These are phyloP conservation scores for Prunella strophiata DNA, from an alignment of 2,797 vertebrate genomes.

Conservation along the genomic window DNA sequence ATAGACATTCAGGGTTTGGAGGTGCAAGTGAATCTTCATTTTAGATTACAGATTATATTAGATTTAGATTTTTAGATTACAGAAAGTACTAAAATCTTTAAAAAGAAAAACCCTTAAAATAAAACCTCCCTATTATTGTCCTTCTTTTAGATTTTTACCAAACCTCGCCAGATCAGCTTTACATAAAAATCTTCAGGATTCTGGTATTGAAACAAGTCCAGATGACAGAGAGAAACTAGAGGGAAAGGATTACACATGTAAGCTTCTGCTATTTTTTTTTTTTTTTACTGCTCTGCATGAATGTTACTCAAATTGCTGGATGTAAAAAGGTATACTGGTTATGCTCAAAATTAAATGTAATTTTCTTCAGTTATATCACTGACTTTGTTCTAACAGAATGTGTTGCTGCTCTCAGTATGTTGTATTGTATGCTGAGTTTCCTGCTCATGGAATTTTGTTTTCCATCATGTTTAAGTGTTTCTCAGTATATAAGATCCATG, in stretches of 20 bases:
- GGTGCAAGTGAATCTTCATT: background rate
- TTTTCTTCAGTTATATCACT: background rate
- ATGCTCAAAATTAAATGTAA: background rate
- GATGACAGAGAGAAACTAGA: conserved; percentile 64
- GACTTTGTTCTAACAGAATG: background rate
- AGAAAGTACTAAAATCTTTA: background rate
- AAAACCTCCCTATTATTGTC: background rate
- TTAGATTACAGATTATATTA: background rate
- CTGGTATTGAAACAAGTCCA: conserved; percentile 76
- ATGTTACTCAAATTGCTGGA: background rate
- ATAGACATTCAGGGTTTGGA: background rate
- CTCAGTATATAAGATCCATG: background rate
- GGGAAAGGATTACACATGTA: conserved; percentile 81
- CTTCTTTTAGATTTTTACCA: conserved; percentile 88
- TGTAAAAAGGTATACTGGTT: background rate
- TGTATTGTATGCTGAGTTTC: background rate
- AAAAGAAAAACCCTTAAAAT: background rate
- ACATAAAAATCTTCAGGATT: conserved; percentile 86
- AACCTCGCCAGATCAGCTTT: conserved; percentile 88
- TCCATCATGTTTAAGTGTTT: background rate
- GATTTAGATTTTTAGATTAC: background rate
- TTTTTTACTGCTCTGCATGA: background rate
- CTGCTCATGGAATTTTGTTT: background rate
- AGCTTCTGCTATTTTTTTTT: conserved; percentile 55
- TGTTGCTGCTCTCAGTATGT: background rate